Evolutionary conservation across 2,797 vertebrate genomes (phyloP).

Genomic region (Potorous gilbertii): DNA sequence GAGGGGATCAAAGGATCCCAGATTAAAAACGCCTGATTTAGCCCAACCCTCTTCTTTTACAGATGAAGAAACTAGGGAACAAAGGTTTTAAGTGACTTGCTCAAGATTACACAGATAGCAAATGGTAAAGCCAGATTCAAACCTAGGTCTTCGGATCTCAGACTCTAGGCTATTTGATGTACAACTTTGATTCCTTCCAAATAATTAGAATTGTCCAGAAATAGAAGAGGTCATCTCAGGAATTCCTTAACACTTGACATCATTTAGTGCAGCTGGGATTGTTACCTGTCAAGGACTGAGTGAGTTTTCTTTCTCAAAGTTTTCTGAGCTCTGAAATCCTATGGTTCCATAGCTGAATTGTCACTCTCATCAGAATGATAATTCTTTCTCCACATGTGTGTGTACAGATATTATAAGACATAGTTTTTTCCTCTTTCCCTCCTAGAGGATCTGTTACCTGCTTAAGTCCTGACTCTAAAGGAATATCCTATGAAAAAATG

Average conservation of each 20-base stretch:
- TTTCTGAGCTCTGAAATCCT: background rate
- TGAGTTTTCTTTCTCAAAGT: background rate
- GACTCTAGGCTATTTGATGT: background rate
- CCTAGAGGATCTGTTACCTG: background rate
- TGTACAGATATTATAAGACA: background rate
- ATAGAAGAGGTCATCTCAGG: background rate
- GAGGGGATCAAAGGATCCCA: background rate
- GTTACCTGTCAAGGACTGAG: background rate
- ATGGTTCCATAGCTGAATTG: background rate
- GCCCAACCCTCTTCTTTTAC: background rate
- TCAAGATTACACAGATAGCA: background rate
- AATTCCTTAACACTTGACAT: background rate
- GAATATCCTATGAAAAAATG: background rate
- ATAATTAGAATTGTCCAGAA: background rate
- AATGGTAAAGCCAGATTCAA: background rate
- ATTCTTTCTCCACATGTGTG: background rate
- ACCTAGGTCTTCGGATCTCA: background rate
- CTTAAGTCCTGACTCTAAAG: background rate
- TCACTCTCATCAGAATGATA: background rate
- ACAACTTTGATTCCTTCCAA: background rate
- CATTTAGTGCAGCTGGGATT: background rate
- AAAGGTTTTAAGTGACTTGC: background rate
- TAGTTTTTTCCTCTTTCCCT: background rate
- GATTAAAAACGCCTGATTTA: background rate
- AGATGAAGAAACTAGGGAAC: background rate